A percentile compares a stretch with the other conserved stretches of the same genome.
phyloP scores from a whole-genome alignment of 2,797 vertebrate species.

The Manis pentadactyla region DNA sequence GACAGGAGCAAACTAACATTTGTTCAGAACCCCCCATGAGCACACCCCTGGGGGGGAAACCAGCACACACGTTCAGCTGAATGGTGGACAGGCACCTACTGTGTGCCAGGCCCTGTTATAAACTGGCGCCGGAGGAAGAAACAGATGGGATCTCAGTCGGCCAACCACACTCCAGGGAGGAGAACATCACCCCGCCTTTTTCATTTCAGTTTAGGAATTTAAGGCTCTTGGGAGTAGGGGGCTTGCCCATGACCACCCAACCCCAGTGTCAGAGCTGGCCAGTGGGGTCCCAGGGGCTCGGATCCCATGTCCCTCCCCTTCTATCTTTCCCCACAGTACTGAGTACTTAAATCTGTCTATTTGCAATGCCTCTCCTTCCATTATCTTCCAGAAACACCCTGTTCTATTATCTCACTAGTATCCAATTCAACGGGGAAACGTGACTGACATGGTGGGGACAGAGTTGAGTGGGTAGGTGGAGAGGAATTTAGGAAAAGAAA shows the following conservation, averaged over 20 bases:
- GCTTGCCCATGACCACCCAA: neutral
- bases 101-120: neutral
- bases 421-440: neutral
- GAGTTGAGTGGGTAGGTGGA: neutral
- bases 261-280: accelerated
- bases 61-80: neutral
- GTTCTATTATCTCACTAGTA: neutral
- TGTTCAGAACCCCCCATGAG: neutral
- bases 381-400: neutral
- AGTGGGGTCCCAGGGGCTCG: neutral
- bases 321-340: accelerated
- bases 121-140: neutral
- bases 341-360: neutral
- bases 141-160: neutral
- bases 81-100: neutral
- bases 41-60: neutral
- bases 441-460: neutral
- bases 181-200: accelerated
- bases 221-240: neutral
- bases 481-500: neutral
- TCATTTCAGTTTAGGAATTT: neutral
- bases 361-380: neutral
- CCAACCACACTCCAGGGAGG: neutral
- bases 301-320: neutral
- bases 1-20: neutral